phyloP scores from a whole-genome alignment of 2,797 vertebrate species.

The Lutjanus argentimaculatus region DNA sequence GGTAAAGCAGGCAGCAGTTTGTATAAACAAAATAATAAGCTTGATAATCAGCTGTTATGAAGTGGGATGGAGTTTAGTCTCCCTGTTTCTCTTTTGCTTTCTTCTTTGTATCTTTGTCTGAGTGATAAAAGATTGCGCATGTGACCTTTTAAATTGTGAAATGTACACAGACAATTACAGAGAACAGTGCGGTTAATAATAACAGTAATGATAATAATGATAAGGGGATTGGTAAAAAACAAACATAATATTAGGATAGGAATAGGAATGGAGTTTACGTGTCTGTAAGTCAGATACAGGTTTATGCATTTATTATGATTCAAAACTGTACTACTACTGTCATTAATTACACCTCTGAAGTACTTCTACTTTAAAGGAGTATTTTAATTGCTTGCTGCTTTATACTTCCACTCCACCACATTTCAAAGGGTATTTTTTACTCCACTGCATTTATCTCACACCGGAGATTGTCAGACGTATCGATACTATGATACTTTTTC shows the following conservation, averaged over 20 bases:
- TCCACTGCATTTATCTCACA: background rate
- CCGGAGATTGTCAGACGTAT: too few species aligned
- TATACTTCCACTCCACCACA: background rate
- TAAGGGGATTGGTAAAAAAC: too few species aligned
- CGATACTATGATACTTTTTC: too few species aligned
- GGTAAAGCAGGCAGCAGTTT: slow-evolving; percentile 25
- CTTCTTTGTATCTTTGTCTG: background rate
- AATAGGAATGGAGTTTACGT: too few species aligned
- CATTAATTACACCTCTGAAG: too few species aligned
- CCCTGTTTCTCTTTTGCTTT: background rate
- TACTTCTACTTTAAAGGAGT: too few species aligned
- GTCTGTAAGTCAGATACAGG: too few species aligned
- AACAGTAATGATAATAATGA: too few species aligned
- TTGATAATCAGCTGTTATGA: slow-evolving; percentile 43
- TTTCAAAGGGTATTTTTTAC: background rate
- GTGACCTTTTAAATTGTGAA: background rate
- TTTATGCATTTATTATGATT: too few species aligned
- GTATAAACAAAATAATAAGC: slow-evolving; percentile 45
- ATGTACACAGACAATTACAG: background rate
- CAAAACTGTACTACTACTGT: too few species aligned
- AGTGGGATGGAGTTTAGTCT: slow-evolving; percentile 7
- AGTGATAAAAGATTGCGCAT: background rate
- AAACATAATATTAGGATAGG: too few species aligned
- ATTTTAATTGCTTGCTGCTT: background rate
- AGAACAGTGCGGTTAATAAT: background rate